phyloP scores from a whole-genome alignment of 2,888 invertebrate species.

The Acheta domesticus region DNA sequence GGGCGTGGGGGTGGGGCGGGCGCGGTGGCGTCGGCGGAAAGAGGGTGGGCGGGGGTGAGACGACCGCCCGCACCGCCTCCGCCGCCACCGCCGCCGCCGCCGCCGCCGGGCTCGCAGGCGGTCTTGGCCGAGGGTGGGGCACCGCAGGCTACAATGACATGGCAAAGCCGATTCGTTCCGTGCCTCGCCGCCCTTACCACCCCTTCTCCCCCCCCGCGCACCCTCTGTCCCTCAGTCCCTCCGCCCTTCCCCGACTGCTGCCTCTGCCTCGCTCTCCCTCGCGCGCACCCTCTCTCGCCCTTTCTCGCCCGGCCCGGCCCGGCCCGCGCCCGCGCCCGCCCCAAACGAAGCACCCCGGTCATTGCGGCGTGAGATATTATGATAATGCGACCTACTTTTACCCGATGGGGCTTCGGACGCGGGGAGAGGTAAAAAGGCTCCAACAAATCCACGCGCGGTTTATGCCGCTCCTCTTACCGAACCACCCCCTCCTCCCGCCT shows the following conservation, averaged over 20 bases:
- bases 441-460: not conserved
- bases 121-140: not conserved
- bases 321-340: not conserved
- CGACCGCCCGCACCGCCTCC: not conserved
- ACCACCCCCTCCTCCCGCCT: not conserved
- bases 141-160: constrained; percentile 27
- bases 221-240: not conserved
- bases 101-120: too few relatives aligned
- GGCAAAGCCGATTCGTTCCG: constrained; percentile 30
- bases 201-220: not conserved
- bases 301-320: not conserved
- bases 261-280: not conserved
- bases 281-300: not conserved
- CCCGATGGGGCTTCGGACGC: constrained; percentile 19
- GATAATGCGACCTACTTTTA: constrained; percentile 37
- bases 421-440: not conserved
- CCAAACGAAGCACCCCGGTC: not conserved
- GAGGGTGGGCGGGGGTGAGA: not conserved
- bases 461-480: not conserved
- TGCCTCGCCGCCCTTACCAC: not conserved
- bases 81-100: too few relatives aligned
- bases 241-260: not conserved
- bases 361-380: constrained; percentile 31
- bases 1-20: not conserved
- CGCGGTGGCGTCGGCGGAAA: not conserved